A percentile compares a stretch with the other conserved stretches of the same genome.
These are phyloP conservation scores for Anthopleura sola DNA, from an alignment of 64 coral and sea anemone genomes.

Conservation along the genomic window DNA sequence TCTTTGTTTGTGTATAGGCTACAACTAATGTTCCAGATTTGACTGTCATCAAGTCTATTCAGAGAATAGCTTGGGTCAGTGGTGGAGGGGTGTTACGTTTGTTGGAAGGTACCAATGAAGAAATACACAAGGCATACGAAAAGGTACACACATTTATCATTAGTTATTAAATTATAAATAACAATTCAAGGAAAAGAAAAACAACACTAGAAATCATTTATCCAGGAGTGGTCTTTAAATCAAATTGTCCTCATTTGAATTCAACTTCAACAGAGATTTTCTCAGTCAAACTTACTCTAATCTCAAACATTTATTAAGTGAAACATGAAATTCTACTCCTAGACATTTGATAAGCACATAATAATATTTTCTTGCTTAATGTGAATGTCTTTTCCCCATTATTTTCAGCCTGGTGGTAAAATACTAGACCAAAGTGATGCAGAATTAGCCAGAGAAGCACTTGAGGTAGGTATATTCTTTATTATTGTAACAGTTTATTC, in stretches of 20 bases:
- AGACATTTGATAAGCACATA: too few relatives aligned
- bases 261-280: too few relatives aligned
- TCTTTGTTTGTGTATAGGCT: conserved; percentile 37
- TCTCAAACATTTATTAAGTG: too few relatives aligned
- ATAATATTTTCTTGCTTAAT: too few relatives aligned
- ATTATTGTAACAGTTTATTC: neutral
- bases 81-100: conserved; percentile 78
- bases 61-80: conserved; percentile 84
- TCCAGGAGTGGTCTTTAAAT: too few relatives aligned
- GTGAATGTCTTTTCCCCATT: neutral
- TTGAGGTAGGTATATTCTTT: conserved; percentile 90
- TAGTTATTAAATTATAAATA: too few relatives aligned
- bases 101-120: conserved; percentile 74
- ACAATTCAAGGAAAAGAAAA: too few relatives aligned
- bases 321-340: too few relatives aligned
- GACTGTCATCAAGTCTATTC: conserved; percentile 82
- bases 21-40: conserved; percentile 71
- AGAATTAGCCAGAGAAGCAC: conserved; percentile 81
- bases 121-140: conserved; percentile 93
- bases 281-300: too few relatives aligned
- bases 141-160: conserved; percentile 45
- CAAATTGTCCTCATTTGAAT: too few relatives aligned
- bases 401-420: conserved; percentile 34
- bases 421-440: conserved; percentile 81
- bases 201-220: too few relatives aligned